phyloP scores from a whole-genome alignment of 2,888 invertebrate genomes.

The Hypomecis atomaria region DNA sequence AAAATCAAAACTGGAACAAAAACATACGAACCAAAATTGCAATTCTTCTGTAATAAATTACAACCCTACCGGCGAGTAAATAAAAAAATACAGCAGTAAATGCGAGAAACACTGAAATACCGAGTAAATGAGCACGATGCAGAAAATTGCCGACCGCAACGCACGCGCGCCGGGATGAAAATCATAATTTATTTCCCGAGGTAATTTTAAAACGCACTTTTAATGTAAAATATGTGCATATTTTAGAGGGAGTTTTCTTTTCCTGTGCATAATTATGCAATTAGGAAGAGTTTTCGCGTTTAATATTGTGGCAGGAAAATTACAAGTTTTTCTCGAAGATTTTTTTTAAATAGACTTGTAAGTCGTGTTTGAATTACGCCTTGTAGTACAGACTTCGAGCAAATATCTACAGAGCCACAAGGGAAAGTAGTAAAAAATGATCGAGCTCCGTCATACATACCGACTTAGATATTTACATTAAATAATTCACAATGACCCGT shows the following conservation, averaged over 20 bases:
- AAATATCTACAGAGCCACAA: no score
- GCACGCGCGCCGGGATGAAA: constrained; percentile 33
- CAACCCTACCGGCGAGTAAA: constrained; percentile 21
- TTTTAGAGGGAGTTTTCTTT: constrained; percentile 12
- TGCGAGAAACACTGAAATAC: constrained; percentile 9
- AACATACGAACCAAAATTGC: constrained; percentile 16
- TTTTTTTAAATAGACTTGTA: no score
- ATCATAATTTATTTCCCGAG: constrained; percentile 36
- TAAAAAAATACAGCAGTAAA: constrained; percentile 25
- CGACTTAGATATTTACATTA: no score
- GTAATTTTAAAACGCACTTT: constrained; percentile 39
- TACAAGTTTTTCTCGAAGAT: no score
- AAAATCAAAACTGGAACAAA: background rate
- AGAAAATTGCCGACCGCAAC: constrained; percentile 29
- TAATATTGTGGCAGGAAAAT: background rate
- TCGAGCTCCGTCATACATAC: no score
- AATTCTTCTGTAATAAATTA: constrained; percentile 15
- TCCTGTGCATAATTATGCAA: constrained; percentile 9
- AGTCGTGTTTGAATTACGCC: no score
- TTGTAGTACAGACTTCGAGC: no score
- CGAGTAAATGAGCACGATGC: constrained; percentile 21
- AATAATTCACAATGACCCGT: no score
- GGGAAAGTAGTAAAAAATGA: no score
- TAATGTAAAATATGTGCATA: constrained; percentile 1
- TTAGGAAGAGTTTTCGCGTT: background rate